Percentiles rank a stretch among this genome's conserved stretches.
Conservation (phyloP, 2,888 invertebrate species). For the Leptinotarsa haldemani region DNA sequence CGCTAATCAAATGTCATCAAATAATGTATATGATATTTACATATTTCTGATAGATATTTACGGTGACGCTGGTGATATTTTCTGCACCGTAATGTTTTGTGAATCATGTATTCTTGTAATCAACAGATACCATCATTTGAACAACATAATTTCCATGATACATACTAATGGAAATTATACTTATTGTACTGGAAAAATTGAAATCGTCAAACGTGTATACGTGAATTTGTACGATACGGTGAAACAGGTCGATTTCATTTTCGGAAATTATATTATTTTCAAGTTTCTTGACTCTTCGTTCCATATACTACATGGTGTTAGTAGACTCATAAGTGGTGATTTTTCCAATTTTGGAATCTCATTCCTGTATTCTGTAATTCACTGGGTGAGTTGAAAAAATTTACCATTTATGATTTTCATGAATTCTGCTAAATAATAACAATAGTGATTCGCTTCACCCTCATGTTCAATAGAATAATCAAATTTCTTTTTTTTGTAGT, state of each 20-base stretch:
- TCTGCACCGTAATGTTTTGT: background rate
- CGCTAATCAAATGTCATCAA: background rate
- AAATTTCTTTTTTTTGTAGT: too few relatives aligned
- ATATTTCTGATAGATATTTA: background rate
- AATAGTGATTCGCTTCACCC: too few relatives aligned
- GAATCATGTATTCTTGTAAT: background rate
- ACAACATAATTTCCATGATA: background rate
- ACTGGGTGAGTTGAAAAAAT: too few relatives aligned
- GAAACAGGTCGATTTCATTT: background rate
- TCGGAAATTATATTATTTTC: background rate
- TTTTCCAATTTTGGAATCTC: background rate
- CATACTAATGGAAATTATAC: too few relatives aligned
- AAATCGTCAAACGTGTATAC: background rate
- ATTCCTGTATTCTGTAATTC: background rate
- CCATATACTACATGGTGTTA: background rate
- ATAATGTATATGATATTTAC: background rate
- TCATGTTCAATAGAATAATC: too few relatives aligned
- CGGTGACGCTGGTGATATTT: background rate
- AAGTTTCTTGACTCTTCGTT: background rate
- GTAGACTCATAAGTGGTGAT: too few relatives aligned
- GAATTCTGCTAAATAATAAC: too few relatives aligned
- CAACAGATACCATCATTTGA: background rate
- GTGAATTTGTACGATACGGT: background rate
- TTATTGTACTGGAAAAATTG: background rate
- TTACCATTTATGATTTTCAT: too few relatives aligned